Percentiles rank a stretch among this genome's conserved stretches.
These are phyloP conservation scores for Gymnocheta viridis DNA, from an alignment of 2,888 invertebrate genomes.

Conservation along the genomic window DNA sequence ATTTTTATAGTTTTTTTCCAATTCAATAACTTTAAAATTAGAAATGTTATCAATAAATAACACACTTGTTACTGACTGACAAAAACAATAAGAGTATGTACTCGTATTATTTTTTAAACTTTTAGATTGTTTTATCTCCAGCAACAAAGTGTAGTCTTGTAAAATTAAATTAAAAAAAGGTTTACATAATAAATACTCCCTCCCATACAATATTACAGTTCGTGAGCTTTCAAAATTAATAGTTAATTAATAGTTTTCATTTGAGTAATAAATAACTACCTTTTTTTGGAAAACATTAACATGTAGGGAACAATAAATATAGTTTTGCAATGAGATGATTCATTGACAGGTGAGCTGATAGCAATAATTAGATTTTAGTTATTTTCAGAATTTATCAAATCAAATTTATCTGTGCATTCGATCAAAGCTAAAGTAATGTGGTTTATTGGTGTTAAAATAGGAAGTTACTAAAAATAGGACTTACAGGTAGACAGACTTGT, in stretches of 20 bases:
- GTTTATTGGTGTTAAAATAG: too few species aligned
- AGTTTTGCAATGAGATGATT: constrained; percentile 1
- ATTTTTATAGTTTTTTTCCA: too few species aligned
- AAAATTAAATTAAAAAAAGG: background rate
- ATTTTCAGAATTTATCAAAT: background rate
- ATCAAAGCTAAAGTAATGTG: too few species aligned
- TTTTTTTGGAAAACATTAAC: background rate
- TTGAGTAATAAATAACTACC: background rate
- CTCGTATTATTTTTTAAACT: background rate
- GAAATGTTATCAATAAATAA: background rate
- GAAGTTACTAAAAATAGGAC: too few species aligned
- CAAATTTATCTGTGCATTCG: too few species aligned
- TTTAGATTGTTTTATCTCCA: background rate
- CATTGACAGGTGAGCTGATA: background rate
- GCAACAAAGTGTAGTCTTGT: background rate
- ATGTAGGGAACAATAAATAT: background rate
- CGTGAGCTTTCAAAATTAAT: constrained; percentile 10
- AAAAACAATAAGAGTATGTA: background rate
- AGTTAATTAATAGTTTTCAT: constrained; percentile 24
- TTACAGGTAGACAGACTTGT: too few species aligned
- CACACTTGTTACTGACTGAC: background rate
- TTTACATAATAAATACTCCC: constrained; percentile 30
- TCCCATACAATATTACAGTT: constrained; percentile 24
- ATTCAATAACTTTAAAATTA: too few species aligned
- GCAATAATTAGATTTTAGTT: background rate